These are phyloP conservation scores for Panzeria rudis DNA, from an alignment of 2,888 invertebrate genomes.

Conservation along the genomic window DNA sequence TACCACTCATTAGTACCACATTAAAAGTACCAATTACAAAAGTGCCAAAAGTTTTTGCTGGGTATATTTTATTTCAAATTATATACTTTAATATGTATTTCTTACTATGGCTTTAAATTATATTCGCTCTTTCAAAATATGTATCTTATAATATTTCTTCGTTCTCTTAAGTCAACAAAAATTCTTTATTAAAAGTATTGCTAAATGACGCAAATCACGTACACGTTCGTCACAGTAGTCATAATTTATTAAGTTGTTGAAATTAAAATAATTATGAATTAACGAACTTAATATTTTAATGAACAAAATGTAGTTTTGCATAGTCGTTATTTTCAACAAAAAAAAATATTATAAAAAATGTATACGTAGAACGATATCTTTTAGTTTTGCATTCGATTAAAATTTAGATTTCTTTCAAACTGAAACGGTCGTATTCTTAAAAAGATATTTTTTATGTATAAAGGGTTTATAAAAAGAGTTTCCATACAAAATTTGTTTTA, in stretches of 20 bases:
- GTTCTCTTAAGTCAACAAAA: slow-evolving; percentile 32
- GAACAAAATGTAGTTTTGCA: background rate
- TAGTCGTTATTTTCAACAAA: slow-evolving; percentile 3
- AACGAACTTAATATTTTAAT: background rate
- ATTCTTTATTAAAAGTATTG: slow-evolving; percentile 10
- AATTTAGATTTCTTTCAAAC: too few species aligned
- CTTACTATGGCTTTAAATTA: too few species aligned
- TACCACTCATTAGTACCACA: too few species aligned
- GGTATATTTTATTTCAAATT: too few species aligned
- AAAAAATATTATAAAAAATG: background rate
- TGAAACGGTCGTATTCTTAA: too few species aligned
- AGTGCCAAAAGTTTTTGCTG: too few species aligned
- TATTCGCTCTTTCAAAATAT: too few species aligned
- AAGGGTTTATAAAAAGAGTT: too few species aligned
- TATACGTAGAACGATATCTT: background rate
- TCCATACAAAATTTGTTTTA: too few species aligned
- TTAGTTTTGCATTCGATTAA: background rate
- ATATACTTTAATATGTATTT: too few species aligned
- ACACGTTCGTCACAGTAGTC: slow-evolving; percentile 10
- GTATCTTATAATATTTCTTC: background rate
- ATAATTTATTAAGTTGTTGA: slow-evolving; percentile 20
- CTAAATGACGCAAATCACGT: slow-evolving; percentile 63
- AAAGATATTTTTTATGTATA: too few species aligned
- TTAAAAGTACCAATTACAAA: too few species aligned
- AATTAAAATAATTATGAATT: slow-evolving; percentile 14